Percentiles rank a stretch among this genome's conserved stretches.
These are phyloP conservation scores for Smithornis capensis DNA, from an alignment of 2,113 vertebrate species.

Conservation along the genomic window DNA sequence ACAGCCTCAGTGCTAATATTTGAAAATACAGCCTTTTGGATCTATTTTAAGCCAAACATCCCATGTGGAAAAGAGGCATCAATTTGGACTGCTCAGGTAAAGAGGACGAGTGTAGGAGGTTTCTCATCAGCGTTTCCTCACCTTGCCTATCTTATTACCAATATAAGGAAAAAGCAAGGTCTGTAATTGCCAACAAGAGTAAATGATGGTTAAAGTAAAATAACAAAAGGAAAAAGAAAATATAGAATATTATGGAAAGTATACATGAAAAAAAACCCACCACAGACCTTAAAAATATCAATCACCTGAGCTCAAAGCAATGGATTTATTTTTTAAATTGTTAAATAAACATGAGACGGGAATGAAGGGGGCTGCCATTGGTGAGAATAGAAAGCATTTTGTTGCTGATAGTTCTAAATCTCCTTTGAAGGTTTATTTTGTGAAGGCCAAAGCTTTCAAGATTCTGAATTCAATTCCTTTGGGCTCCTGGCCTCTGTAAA, in stretches of 20 bases:
- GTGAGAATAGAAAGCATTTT: constrained; percentile 59
- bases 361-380: not conserved
- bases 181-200: not conserved
- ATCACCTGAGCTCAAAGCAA: constrained; percentile 8
- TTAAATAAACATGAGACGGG: constrained; percentile 31
- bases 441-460: constrained; percentile 46
- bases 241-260: constrained; percentile 17
- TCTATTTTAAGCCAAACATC: constrained; percentile 1
- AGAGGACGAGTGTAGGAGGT: not conserved
- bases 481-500: constrained; percentile 75
- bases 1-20: not conserved
- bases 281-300: constrained; percentile 33
- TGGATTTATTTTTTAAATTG: constrained; percentile 45
- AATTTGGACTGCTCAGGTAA: not conserved
- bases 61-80: not conserved
- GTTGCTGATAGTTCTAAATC: constrained; percentile 39
- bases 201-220: constrained; percentile 20
- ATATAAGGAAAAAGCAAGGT: not conserved
- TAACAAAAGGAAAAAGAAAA: constrained; percentile 30
- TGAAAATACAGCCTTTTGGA: not conserved
- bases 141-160: not conserved
- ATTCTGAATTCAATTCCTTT: constrained; percentile 62
- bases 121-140: constrained; percentile 9
- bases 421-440: constrained; percentile 66
- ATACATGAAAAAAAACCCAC: not conserved